These are phyloP conservation scores for Pterostichus madidus DNA, from an alignment of 2,888 invertebrate species.

Conservation along the genomic window DNA sequence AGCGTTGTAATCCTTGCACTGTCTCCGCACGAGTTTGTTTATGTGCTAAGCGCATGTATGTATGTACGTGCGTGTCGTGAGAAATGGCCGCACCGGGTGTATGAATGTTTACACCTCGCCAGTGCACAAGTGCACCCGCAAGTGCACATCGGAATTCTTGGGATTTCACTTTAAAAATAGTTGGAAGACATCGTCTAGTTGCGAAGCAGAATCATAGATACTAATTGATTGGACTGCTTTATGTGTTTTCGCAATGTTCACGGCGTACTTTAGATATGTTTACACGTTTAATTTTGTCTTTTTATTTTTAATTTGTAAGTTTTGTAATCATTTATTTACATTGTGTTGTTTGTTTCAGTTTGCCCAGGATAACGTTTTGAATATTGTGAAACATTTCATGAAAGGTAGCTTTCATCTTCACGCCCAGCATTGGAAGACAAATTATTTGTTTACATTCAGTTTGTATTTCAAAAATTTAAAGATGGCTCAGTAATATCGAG, in stretches of 20 bases:
- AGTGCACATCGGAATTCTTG: slow-evolving; percentile 2
- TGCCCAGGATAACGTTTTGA: no score
- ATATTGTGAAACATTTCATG: no score
- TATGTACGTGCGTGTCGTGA: slow-evolving; percentile 27
- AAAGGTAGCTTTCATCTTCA: no score
- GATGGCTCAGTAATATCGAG: no score
- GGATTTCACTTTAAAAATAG: slow-evolving; percentile 15
- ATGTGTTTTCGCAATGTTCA: slow-evolving; percentile 10
- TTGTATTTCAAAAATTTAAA: no score
- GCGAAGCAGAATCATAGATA: not conserved
- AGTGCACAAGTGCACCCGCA: slow-evolving; percentile 9
- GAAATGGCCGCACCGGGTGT: slow-evolving; percentile 34
- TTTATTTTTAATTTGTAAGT: no score
- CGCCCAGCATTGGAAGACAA: no score
- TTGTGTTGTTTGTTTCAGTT: no score
- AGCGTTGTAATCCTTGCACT: slow-evolving; percentile 51
- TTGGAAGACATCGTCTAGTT: not conserved
- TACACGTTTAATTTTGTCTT: no score
- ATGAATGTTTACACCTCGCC: slow-evolving; percentile 35
- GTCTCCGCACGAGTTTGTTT: slow-evolving; percentile 44
- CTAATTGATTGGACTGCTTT: slow-evolving; percentile 26
- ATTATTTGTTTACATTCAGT: no score
- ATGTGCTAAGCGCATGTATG: slow-evolving; percentile 29
- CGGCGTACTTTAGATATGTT: not conserved
- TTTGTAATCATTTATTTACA: no score